Evolutionary conservation across 1,140 invertebrate species (phyloP).

Genomic region (Trinorchestia longiramus): DNA sequence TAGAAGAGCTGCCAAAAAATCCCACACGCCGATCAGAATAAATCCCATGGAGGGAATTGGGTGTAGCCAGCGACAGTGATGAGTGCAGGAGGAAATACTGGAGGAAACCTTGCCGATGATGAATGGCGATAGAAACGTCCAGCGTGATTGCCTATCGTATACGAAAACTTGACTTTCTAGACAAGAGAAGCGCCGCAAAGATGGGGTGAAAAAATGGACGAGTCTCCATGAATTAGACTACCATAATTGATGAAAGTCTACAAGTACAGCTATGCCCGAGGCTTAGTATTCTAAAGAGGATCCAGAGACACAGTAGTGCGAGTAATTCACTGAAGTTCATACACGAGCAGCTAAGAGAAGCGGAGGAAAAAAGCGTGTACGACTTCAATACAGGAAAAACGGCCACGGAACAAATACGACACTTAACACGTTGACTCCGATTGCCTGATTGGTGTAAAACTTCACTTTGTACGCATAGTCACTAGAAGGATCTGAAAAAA

Average conservation of each 20-base stretch:
- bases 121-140: conserved; percentile 41
- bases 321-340: too few relatives aligned
- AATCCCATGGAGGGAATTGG: conserved; percentile 48
- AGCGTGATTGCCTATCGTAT: background rate
- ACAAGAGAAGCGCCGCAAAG: background rate
- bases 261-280: too few relatives aligned
- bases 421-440: too few relatives aligned
- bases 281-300: background rate
- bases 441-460: too few relatives aligned
- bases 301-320: background rate
- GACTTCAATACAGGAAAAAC: too few relatives aligned
- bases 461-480: too few relatives aligned
- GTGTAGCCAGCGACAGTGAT: conserved; percentile 46
- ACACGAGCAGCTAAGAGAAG: too few relatives aligned
- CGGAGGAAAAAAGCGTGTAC: too few relatives aligned
- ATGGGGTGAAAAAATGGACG: background rate
- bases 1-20: conserved; percentile 55
- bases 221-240: background rate
- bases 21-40: conserved; percentile 52
- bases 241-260: too few relatives aligned
- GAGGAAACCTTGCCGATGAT: background rate
- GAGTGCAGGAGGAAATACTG: conserved; percentile 42
- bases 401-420: too few relatives aligned
- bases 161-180: background rate
- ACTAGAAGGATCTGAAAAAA: too few relatives aligned